phyloP scores from a whole-genome alignment of 2,888 invertebrate species.

The Capitulum mitella region DNA sequence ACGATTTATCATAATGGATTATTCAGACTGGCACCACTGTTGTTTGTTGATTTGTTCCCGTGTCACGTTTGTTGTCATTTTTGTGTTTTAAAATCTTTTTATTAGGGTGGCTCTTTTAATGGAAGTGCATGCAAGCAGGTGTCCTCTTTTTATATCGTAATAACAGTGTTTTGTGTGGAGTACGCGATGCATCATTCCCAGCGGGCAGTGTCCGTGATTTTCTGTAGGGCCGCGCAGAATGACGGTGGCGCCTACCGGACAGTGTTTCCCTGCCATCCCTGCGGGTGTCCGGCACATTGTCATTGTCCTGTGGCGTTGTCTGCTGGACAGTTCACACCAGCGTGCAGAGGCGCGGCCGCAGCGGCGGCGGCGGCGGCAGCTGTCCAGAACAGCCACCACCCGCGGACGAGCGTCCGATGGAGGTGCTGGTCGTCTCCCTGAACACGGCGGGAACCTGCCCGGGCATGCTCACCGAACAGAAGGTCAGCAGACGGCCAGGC shows the following conservation, averaged over 20 bases:
- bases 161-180: too few species aligned
- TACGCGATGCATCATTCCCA: too few species aligned
- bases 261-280: background rate
- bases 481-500: slow-evolving; percentile 11
- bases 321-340: background rate
- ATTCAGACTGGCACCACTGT: too few species aligned
- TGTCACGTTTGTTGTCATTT: too few species aligned
- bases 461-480: slow-evolving; percentile 1
- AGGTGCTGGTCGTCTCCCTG: slow-evolving; percentile 17
- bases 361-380: background rate
- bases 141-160: too few species aligned
- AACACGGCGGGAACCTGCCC: slow-evolving; percentile 20
- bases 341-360: background rate
- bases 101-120: too few species aligned
- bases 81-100: too few species aligned
- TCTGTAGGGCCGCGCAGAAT: background rate
- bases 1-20: too few species aligned
- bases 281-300: background rate
- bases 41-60: too few species aligned
- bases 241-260: background rate
- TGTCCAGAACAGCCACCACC: too few species aligned
- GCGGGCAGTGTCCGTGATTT: too few species aligned
- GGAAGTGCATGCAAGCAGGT: too few species aligned
- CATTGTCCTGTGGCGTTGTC: background rate
- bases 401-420: background rate